Evolutionary conservation across 53 echinoderm and acorn worm genomes (phyloP).

Genomic region (Hippasteria phrygiana): DNA sequence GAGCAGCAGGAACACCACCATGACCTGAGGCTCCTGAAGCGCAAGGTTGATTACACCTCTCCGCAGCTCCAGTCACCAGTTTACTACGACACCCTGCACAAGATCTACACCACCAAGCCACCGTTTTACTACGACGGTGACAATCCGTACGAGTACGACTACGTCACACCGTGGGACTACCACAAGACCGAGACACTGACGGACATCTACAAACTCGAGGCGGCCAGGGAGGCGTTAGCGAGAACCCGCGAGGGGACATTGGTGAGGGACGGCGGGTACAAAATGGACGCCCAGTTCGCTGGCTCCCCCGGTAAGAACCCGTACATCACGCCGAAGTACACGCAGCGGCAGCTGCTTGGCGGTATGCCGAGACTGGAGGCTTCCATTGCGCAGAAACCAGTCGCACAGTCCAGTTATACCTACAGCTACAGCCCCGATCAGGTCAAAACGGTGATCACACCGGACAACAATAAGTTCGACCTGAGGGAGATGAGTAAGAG

Average conservation of each 20-base stretch:
- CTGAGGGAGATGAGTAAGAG: slow-evolving; percentile 74
- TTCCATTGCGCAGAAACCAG: slow-evolving; percentile 79
- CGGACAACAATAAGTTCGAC: slow-evolving; percentile 68
- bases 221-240: slow-evolving; percentile 64
- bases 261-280: slow-evolving; percentile 46
- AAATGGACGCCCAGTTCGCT: slow-evolving; percentile 76
- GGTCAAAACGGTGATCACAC: slow-evolving; percentile 80
- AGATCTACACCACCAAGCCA: slow-evolving; percentile 92
- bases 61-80: slow-evolving; percentile 86
- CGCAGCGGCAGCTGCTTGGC: slow-evolving; percentile 69
- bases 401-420: slow-evolving; percentile 88
- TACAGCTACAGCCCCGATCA: slow-evolving; percentile 91
- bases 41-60: slow-evolving; percentile 91
- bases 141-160: slow-evolving; percentile 97
- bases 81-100: slow-evolving; percentile 95
- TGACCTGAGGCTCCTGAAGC: slow-evolving; percentile 85
- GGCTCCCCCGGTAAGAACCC: slow-evolving; percentile 90
- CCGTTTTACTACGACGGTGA: slow-evolving; percentile 97
- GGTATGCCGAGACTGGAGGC: slow-evolving; percentile 70
- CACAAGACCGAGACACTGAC: slow-evolving; percentile 88
- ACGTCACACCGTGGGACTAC: slow-evolving; percentile 92
- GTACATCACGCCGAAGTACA: slow-evolving; percentile 84
- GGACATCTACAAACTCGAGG: slow-evolving; percentile 77
- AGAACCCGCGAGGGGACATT: slow-evolving; percentile 11
- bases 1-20: slow-evolving; percentile 91